phyloP scores from a whole-genome alignment of 2,113 vertebrate genomes.

The Colossoma macropomum region DNA sequence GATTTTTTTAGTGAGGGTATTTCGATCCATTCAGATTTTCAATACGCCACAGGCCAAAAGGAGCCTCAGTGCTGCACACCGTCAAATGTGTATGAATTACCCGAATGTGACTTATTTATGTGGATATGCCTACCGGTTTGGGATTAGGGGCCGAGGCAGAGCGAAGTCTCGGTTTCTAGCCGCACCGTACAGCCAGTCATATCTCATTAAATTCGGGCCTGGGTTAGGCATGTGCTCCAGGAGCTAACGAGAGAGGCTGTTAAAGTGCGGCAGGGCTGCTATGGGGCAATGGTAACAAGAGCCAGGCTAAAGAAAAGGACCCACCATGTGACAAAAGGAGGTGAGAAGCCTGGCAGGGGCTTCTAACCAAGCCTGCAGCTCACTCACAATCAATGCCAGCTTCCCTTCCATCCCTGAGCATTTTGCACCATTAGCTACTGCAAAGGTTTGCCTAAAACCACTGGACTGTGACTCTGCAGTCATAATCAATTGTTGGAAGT shows the following conservation, averaged over 20 bases:
- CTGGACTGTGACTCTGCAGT: slow-evolving; percentile 49
- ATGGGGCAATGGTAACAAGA: slow-evolving; percentile 32
- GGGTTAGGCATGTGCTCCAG: slow-evolving; percentile 65
- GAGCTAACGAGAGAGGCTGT: slow-evolving; percentile 53
- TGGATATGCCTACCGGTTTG: slow-evolving; percentile 62
- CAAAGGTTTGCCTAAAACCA: slow-evolving; percentile 46
- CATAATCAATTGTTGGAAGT: slow-evolving; percentile 64
- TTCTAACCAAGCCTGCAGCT: slow-evolving; percentile 15
- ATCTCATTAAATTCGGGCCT: slow-evolving; percentile 69
- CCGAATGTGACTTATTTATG: slow-evolving; percentile 73
- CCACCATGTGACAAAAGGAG: slow-evolving; percentile 49
- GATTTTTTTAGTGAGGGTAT: neutral
- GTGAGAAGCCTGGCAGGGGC: slow-evolving; percentile 50
- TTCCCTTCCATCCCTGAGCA: slow-evolving; percentile 18
- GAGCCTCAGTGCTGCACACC: slow-evolving; percentile 54
- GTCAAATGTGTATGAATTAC: slow-evolving; percentile 64
- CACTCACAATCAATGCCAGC: slow-evolving; percentile 14
- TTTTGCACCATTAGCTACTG: slow-evolving; percentile 52
- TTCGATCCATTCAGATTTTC: neutral
- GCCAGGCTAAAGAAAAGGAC: slow-evolving; percentile 51
- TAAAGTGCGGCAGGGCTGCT: slow-evolving; percentile 54
- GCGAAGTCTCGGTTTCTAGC: slow-evolving; percentile 57
- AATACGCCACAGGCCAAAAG: slow-evolving; percentile 42
- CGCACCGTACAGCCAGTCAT: slow-evolving; percentile 65
- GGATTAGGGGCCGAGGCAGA: slow-evolving; percentile 61